A percentile compares a stretch with the other conserved stretches of the same genome.
phyloP scores from a whole-genome alignment of 2,888 invertebrate species.

The Hofmannophila pseudospretella region DNA sequence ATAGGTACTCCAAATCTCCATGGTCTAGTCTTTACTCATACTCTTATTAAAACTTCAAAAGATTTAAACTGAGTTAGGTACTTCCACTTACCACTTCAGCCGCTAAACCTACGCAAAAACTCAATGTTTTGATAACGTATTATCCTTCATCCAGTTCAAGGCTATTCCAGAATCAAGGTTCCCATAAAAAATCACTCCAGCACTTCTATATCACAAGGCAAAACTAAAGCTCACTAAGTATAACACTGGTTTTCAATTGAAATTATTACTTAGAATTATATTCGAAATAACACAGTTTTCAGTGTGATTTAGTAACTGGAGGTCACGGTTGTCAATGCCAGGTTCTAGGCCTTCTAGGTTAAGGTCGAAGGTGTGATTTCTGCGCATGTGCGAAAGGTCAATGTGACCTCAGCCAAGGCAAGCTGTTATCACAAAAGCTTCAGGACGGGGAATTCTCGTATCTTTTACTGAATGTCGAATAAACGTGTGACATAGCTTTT shows the following conservation, averaged over 20 bases:
- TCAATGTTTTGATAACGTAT: conserved; percentile 2
- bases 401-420: too few relatives aligned
- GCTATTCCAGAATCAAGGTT: not conserved
- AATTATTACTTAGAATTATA: not conserved
- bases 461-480: too few relatives aligned
- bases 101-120: conserved; percentile 10
- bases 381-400: conserved; percentile 35
- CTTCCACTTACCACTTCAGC: too few relatives aligned
- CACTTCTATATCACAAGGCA: too few relatives aligned
- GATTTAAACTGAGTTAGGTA: too few relatives aligned
- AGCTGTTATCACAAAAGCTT: too few relatives aligned
- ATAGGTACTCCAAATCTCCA: too few relatives aligned
- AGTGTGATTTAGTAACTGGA: conserved; percentile 3
- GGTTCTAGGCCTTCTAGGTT: conserved; percentile 52
- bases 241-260: not conserved
- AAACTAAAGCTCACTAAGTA: not conserved
- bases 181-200: not conserved
- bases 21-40: too few relatives aligned
- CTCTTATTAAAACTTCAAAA: too few relatives aligned
- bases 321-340: conserved; percentile 40
- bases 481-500: too few relatives aligned
- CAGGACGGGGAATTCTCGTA: too few relatives aligned
- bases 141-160: conserved; percentile 1
- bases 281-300: not conserved
- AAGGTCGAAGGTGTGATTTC: conserved; percentile 32